These are phyloP conservation scores for Lichenostomus cassidix DNA, from an alignment of 2,113 vertebrate genomes.

Conservation along the genomic window DNA sequence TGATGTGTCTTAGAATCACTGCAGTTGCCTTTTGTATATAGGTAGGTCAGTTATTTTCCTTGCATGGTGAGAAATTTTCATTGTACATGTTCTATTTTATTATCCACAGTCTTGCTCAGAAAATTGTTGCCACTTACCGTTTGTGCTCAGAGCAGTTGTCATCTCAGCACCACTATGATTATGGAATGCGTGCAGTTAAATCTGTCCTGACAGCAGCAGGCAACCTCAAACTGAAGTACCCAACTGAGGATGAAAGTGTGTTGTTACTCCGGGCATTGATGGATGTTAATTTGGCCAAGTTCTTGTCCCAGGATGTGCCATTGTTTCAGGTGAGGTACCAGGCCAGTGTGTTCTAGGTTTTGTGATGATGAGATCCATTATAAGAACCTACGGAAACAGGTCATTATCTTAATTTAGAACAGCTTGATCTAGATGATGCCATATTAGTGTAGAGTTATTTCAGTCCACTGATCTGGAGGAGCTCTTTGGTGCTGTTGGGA, in stretches of 20 bases:
- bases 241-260: slow-evolving; percentile 83
- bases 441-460: not conserved
- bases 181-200: slow-evolving; percentile 93
- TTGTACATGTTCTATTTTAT: not conserved
- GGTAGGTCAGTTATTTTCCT: not conserved
- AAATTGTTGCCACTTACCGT: slow-evolving; percentile 94
- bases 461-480: not conserved
- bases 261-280: slow-evolving; percentile 85
- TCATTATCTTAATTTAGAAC: not conserved
- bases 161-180: slow-evolving; percentile 93
- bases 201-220: slow-evolving; percentile 92
- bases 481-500: not conserved
- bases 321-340: slow-evolving; percentile 84
- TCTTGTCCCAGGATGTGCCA: slow-evolving; percentile 90
- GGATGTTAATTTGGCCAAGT: slow-evolving; percentile 94
- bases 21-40: not conserved
- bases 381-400: not conserved
- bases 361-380: not conserved
- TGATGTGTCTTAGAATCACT: not conserved
- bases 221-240: slow-evolving; percentile 91
- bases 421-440: not conserved
- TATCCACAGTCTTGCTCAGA: slow-evolving; percentile 83
- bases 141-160: slow-evolving; percentile 93
- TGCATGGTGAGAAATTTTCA: not conserved
- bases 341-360: not conserved